Base-by-base conservation (phyloP, 2,797 vertebrate species). In the Ctenopoma multispine region DNA sequence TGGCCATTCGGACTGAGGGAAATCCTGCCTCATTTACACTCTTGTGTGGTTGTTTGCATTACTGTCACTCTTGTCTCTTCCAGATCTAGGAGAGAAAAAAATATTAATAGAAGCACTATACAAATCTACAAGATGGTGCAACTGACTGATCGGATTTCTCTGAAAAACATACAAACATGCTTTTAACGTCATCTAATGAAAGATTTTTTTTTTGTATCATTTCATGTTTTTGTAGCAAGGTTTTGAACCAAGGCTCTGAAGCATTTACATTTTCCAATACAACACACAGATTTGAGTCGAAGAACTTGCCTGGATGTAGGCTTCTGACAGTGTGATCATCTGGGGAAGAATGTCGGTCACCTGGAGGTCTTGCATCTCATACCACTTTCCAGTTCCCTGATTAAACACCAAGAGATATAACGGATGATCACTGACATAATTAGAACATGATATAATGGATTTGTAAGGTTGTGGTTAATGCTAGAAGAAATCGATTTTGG, bases 351-450 rank as follows among this genome's bases (percentile, higher is more conserved):
- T 99, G 86, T 99, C 97, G 0, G 94, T 98, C 82, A 99, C 97
- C 88, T 99, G 97, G 72, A 99, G 93, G 84, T 99, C 98, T 75
- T 99, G 97, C 87, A 99, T 94, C 86, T 99, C 98, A 1, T 99
- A 99, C 98, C 97, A 99, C 89, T 99, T 99, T 23, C 97, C 97
- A 0, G 98, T 99, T 49, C 97, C 97, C 98, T 99, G 91, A 71
- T 61, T 15, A 72, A 79, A 54, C 31, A 48, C 14, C 80, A 57
- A 36, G 24, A 47, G 31, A 70, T 12, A 54, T 27, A 0, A 18
- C 38, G 5, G 23, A 60, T 23, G 29, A 23, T 41, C 43, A 40
- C 24, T 10, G 38, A 47, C 46, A 21, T 57, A 18, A 62, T 46
- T 15, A 58, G 1, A 47, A 14, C 31, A 15, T 6, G 13, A 60